Base-by-base conservation (phyloP, 1,140 invertebrate genomes). In the Lordiphosa collinella region DNA sequence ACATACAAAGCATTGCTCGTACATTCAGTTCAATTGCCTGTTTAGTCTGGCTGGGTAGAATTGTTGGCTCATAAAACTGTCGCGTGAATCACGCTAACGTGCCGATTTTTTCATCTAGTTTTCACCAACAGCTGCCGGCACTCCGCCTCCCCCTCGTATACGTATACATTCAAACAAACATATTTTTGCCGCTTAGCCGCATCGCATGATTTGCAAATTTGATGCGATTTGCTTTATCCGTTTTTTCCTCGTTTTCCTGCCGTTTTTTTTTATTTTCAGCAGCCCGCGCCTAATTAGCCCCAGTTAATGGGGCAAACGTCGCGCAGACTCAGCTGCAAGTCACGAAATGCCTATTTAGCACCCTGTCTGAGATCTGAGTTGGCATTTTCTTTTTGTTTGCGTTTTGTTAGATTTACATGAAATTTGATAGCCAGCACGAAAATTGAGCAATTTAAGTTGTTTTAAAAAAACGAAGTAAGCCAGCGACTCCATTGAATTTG, bases 31-130 rank as follows among this genome's bases (percentile, higher is more conserved):
- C 16, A 43, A 25, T 43, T 25, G 40, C n/a, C 25, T 22, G 18
- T 25, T 11, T 29, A 12, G 18, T 11, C 18, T 43, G 40, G n/a
- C 2, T 2, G 18, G 18, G 5, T 12, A 10, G 10, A 25, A 25
- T 29, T 18, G 40, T 11, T 35, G 18, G 32, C 47, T 52, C 49
- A 47, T 68, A 61, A 64, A 70, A 64, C 34, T 80, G 76, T 80
- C 76, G 76, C 76, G 76, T 80, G 76, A 80, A 80, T 80, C 76
- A 80, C 76, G 76, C 76, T 61, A 80, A 80, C 76, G 76, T 82
- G 76, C 76, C 71, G 53, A 76, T 80, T 68, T 82, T 22, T 37
- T 38, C 40, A 70, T 41, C 74, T 56, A 59, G 63, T 80, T 67
- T 67, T 54, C 32, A 35, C 62, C 61, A 29, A 43, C 40, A 70